A percentile compares a stretch with the other conserved stretches of the same genome.
Evolutionary conservation across 2,888 invertebrate species (phyloP).

Genomic region (Charanyca ferruginea): DNA sequence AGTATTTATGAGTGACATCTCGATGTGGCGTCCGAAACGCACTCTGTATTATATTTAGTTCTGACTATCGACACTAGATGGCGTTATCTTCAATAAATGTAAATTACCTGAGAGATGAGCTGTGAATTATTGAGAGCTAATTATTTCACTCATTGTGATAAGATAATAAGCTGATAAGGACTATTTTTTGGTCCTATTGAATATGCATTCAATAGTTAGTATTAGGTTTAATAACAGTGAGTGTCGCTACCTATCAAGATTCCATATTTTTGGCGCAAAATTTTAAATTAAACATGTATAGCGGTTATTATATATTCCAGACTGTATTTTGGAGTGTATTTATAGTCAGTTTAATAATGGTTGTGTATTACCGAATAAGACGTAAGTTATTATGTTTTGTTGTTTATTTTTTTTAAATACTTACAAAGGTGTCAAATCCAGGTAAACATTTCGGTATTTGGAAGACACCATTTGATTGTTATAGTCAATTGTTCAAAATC

Average conservation of each 20-base stretch:
- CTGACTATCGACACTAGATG: slow-evolving; percentile 15
- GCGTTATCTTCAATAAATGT: background rate
- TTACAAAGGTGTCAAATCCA: no score
- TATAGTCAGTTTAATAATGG: background rate
- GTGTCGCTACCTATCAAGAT: slow-evolving; percentile 3
- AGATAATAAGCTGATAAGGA: slow-evolving; percentile 38
- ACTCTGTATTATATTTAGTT: background rate
- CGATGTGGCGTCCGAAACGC: background rate
- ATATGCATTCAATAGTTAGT: slow-evolving; percentile 24
- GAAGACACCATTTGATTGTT: no score
- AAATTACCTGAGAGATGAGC: no score
- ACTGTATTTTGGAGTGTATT: slow-evolving; percentile 38
- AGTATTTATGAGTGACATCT: background rate
- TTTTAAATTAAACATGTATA: slow-evolving; percentile 24
- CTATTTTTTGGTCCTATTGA: slow-evolving; percentile 24
- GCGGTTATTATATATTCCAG: slow-evolving; percentile 44
- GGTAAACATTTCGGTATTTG: no score
- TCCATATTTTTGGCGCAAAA: background rate
- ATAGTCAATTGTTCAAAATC: no score
- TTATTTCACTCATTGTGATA: slow-evolving; percentile 30
- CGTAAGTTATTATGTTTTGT: slow-evolving; percentile 44
- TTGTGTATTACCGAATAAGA: slow-evolving; percentile 26
- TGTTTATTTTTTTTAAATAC: no score
- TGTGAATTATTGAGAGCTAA: slow-evolving; percentile 21
- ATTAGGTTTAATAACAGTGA: slow-evolving; percentile 11